Evolutionary conservation across 2,888 invertebrate species (phyloP), one percentile per base, ranked within the genome.

Genomic region (Phyllotreta striolata): DNA sequence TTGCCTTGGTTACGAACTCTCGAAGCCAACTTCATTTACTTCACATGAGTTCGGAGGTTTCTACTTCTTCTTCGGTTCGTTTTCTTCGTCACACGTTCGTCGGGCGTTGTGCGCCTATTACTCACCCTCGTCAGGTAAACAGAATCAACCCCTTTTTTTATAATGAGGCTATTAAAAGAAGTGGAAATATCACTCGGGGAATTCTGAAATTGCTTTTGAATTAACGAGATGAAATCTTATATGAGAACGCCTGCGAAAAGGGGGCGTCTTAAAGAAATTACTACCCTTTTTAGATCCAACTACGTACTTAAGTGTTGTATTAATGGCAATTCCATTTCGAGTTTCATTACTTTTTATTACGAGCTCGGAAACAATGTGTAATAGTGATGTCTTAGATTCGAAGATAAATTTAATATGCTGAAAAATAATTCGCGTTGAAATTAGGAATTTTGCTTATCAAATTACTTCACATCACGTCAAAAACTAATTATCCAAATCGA

Each of bases 1-100:
- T 80, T 77, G 78, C 78, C 79, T 69, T 76, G 79, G 79, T 69
- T 75, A 80, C 80, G 73, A 64, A 69, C 72, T 74, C 74, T 75
- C 71, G 71, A 72, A 77, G 74, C 73, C 77, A 74, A 78, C 76
- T 69, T 69, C 66, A 69, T 76, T 77, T 76, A 72, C 76, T 78
- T 75, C 78, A 78, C 78, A 78, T 78, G 76, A 76, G 77, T 62
- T 65, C 55, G 13, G 61, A 61, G 55, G 62, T 62, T 62, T 65
- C 62, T 41, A 59, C 51, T 59, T 43, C 38, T 59, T 59, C 43
- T 52, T 51, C 43, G 12, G 24, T n/a, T 12, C 58, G n/a, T 9
- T 58, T 55, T 46, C 52, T 41, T 57, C 55, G 62, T 58, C 65
- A 65, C 61, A 65, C 47, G 57, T 63, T 57, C 51, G 49, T 55